Conservation (phyloP, 2,797 vertebrate genomes). For the Cottoperca gobio region DNA sequence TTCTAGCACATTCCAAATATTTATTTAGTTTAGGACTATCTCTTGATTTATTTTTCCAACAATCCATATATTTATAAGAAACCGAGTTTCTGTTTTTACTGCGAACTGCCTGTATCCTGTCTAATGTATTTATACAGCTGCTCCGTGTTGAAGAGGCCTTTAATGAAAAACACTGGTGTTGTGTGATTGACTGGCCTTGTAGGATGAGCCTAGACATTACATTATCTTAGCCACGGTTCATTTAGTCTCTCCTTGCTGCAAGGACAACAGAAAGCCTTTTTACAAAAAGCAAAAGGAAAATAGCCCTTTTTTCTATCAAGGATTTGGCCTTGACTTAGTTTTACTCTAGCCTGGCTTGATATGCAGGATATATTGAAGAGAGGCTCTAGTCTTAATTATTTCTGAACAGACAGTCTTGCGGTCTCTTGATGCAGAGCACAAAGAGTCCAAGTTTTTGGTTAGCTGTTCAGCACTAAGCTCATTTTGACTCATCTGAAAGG, state of each 20-base stretch:
- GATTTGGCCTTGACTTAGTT: conserved; percentile 49
- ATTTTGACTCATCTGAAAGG: conserved; percentile 69
- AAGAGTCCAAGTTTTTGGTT: conserved; percentile 55
- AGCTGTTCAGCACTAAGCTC: conserved; percentile 72
- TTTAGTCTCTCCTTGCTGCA: conserved; percentile 56
- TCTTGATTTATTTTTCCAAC: conserved; percentile 81
- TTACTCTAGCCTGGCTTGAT: conserved; percentile 35
- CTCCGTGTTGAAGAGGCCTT: conserved; percentile 66
- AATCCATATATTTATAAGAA: conserved; percentile 77
- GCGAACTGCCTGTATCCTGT: conserved; percentile 56
- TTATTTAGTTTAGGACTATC: conserved; percentile 67
- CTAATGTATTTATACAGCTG: conserved; percentile 86
- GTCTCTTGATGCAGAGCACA: conserved; percentile 35
- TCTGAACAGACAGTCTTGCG: conserved; percentile 40
- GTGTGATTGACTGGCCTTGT: conserved; percentile 80
- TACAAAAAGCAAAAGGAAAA: conserved; percentile 32
- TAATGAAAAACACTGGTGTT: conserved; percentile 70
- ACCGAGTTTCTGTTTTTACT: conserved; percentile 74
- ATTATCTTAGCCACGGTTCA: conserved; percentile 62
- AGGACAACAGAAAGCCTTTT: conserved; percentile 55
- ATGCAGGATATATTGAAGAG: conserved; percentile 38
- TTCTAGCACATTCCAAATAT: conserved; percentile 69
- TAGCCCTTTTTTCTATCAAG: conserved; percentile 40
- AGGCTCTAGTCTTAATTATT: conserved; percentile 35
- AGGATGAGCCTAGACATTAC: conserved; percentile 68